Percentiles rank a stretch among this genome's conserved stretches.
These are phyloP conservation scores for Cephus sareptanus DNA, from an alignment of 2,888 invertebrate genomes.

Conservation along the genomic window DNA sequence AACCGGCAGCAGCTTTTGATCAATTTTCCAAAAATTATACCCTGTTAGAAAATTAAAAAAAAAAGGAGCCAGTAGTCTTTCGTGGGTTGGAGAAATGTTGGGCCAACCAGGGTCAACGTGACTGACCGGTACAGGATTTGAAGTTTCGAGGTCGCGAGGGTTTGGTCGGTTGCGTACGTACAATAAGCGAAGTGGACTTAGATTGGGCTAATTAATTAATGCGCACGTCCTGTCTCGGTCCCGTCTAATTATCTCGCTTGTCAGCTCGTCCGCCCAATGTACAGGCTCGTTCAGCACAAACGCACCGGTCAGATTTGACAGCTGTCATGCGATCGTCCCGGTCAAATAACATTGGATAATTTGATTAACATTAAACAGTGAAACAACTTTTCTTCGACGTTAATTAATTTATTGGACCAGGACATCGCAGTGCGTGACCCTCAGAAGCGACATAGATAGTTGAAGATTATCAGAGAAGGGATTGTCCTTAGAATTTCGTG, in stretches of 20 bases:
- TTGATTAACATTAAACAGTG: too few species aligned
- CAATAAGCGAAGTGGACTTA: conserved; percentile 61
- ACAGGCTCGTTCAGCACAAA: conserved; percentile 14
- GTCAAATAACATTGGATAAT: too few species aligned
- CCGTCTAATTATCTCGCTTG: conserved; percentile 64
- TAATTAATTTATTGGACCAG: too few species aligned
- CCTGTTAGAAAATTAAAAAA: neutral
- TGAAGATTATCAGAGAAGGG: too few species aligned
- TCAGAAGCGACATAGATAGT: too few species aligned
- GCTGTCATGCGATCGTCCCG: too few species aligned
- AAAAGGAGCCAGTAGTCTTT: neutral
- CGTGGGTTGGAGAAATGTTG: neutral
- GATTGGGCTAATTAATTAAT: conserved; percentile 66
- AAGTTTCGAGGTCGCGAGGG: conserved; percentile 48
- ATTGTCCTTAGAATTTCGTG: too few species aligned
- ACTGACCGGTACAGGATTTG: neutral
- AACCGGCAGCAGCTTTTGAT: neutral
- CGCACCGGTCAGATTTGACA: neutral
- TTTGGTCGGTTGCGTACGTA: conserved; percentile 42
- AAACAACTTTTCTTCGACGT: too few species aligned
- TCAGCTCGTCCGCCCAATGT: conserved; percentile 40
- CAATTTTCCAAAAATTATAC: neutral
- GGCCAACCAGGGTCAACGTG: neutral
- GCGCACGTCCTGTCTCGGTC: conserved; percentile 64
- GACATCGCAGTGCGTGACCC: too few species aligned